Conservation (phyloP, 1,140 invertebrate species). For the Dendroctonus ponderosae region DNA sequence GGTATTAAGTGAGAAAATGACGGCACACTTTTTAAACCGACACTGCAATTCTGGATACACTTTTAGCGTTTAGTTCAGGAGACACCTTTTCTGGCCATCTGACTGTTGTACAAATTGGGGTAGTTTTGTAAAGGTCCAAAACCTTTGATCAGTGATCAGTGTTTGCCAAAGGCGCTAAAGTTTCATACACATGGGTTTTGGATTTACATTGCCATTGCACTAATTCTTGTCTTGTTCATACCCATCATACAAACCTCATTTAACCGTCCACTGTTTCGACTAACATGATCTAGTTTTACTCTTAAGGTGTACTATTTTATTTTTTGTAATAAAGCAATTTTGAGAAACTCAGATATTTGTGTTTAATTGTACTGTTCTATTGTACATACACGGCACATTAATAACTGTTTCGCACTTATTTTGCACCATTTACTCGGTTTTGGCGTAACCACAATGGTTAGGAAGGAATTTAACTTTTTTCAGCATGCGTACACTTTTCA, state of each 20-base stretch:
- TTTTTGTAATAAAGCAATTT: slow-evolving; percentile 17
- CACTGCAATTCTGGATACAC: slow-evolving; percentile 6
- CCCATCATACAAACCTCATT: no score
- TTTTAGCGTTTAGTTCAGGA: slow-evolving; percentile 4
- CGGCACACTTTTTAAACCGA: slow-evolving; percentile 15
- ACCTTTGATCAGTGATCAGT: no score
- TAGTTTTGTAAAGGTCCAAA: no score
- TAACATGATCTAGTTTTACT: no score
- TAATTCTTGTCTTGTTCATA: no score
- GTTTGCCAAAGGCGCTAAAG: no score
- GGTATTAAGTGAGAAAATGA: slow-evolving; percentile 30
- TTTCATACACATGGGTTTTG: no score
- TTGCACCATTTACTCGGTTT: slow-evolving; percentile 2
- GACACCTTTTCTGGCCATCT: neutral
- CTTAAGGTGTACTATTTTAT: slow-evolving; percentile 33
- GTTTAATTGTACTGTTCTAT: slow-evolving; percentile 4
- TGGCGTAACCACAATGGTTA: no score
- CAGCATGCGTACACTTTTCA: neutral
- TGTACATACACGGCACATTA: slow-evolving; percentile 21
- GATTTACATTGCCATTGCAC: no score
- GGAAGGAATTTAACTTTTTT: neutral
- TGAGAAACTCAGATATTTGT: slow-evolving; percentile 5
- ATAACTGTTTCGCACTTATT: slow-evolving; percentile 8
- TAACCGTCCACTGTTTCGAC: no score
- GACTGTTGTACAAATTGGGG: no score